phyloP scores from a whole-genome alignment of 1,140 invertebrate genomes.

The Lordiphosa collinella region DNA sequence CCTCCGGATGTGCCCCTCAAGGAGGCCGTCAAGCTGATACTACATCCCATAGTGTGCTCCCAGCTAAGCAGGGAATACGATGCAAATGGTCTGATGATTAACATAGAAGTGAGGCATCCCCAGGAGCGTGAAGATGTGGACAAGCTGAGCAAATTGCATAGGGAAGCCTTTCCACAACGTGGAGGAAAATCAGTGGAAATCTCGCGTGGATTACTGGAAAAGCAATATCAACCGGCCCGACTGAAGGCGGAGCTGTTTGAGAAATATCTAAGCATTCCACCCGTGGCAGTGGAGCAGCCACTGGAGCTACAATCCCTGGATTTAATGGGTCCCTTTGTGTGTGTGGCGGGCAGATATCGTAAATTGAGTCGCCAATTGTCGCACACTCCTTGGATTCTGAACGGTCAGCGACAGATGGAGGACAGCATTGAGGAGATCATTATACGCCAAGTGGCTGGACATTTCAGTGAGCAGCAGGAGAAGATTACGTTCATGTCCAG shows the following conservation, averaged over 20 bases:
- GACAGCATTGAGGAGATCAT: constrained; percentile 96
- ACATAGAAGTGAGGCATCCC: constrained; percentile 54
- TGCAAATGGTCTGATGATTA: constrained; percentile 69
- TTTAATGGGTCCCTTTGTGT: constrained; percentile 82
- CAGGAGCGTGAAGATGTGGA: constrained; percentile 50
- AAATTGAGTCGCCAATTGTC: constrained; percentile 92
- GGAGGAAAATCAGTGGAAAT: constrained; percentile 73
- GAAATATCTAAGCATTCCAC: constrained; percentile 80
- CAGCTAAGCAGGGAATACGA: constrained; percentile 59
- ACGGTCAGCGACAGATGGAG: constrained; percentile 89
- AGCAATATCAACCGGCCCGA: constrained; percentile 76
- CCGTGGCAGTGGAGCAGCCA: constrained; percentile 69
- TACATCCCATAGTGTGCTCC: constrained; percentile 64
- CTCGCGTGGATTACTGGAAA: constrained; percentile 82
- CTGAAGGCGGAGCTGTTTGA: constrained; percentile 80
- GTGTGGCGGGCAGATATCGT: constrained; percentile 88
- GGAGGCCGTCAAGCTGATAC: constrained; percentile 65
- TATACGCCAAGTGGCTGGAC: constrained; percentile 82
- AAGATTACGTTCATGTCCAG: constrained; percentile 90
- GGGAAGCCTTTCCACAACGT: constrained; percentile 44
- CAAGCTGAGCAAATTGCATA: constrained; percentile 45
- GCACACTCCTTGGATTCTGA: constrained; percentile 96
- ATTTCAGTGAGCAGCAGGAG: constrained; percentile 71
- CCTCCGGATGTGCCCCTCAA: constrained; percentile 70
- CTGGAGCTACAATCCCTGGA: constrained; percentile 80